Base-by-base conservation (phyloP, 1,140 invertebrate species). In the Heliothis subflexa region DNA sequence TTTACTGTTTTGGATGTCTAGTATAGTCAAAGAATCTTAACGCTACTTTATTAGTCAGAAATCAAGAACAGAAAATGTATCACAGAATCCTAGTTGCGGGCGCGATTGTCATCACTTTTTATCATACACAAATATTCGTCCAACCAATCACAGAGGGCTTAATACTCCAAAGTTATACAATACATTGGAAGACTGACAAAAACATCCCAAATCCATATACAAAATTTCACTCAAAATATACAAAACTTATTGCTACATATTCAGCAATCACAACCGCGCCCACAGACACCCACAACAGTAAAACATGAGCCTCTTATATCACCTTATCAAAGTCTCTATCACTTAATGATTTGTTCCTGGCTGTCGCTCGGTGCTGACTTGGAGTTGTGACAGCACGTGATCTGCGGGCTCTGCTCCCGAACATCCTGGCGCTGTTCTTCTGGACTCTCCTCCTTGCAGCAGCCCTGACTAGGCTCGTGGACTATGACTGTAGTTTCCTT, bases 341-440 rank as follows among this genome's bases (percentile, higher is more conserved):
- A 78, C 50, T 86, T 84, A 62, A 93, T 84, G 40, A 94, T 94
- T 61, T 92, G 88, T 74, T 93, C 91, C 74, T 93, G 92, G 73
- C 91, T 93, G n/a, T 88, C 90, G 33, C 86, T 88, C 18, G 83
- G 76, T 10, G 84, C 73, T 0, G 86, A 68, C 79, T 83, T 89
- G 0, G 81, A 18, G 59, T 85, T 88, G 59, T 91, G 89, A 70
- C 91, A 94, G 73, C 92, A 93, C 55, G 89, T 89, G 50, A 93
- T 88, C 61, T 91, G 88, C 0, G 92, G 90, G 64, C 89, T 92
- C 14, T 90, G 80, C 78, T 94, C 91, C 61, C 90, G 73, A n/a
- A 40, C 54, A 47, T 82, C 72, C 50, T 82, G 16, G 21, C 80
- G 28, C 49, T 64, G 72, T 50, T 72, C 64, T 54, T 72, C 66